Evolutionary conservation across 2,888 invertebrate genomes (phyloP), one percentile per base, ranked within the genome.

Genomic region (Drosophila imparisetae): DNA sequence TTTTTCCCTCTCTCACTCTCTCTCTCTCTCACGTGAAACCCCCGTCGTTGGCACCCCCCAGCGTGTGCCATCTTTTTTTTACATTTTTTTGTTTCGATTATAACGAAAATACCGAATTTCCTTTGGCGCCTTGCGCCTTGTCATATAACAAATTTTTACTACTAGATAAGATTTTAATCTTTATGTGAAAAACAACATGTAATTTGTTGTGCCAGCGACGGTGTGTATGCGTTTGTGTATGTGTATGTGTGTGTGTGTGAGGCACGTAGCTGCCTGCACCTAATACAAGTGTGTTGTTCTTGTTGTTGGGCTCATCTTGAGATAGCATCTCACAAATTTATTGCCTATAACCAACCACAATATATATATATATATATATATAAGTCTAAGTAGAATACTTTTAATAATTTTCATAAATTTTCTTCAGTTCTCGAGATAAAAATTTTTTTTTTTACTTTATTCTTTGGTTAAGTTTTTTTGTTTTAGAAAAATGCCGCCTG

Each of bases 161-260:
- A 82, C 82, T 81, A 79, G 91, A 92, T 91, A 92, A 91, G 91
- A 92, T 92, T 84, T 77, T 88, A 90, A 92, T 92, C 91, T 92
- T 90, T 91, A 91, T 91, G 90, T 91, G 89, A 91, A 91, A 85
- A 91, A 92, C 89, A 92, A 89, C 89, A 85, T 90, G 91, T 91
- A 91, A 89, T 89, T 89, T 89, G 88, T 89, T 89, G 74, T 83
- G 70, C 70, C 72, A 73, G 59, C 59, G 13, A 53, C 60, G 24
- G 29, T 40, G 62, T 57, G 69, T 65, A 60, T 45, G 4, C 45
- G 24, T 15, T 15, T 48, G 34, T 11, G 65, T 58, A 52, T 62
- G 60, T 57, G 62, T 61, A 63, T 53, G 74, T 50, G 67, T 59
- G 68, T 58, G 64, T 58, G 79, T 57, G 58, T 38, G 64, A 32